Conservation (phyloP, 2,888 invertebrate genomes). For the Kryphioiulus occultus region DNA sequence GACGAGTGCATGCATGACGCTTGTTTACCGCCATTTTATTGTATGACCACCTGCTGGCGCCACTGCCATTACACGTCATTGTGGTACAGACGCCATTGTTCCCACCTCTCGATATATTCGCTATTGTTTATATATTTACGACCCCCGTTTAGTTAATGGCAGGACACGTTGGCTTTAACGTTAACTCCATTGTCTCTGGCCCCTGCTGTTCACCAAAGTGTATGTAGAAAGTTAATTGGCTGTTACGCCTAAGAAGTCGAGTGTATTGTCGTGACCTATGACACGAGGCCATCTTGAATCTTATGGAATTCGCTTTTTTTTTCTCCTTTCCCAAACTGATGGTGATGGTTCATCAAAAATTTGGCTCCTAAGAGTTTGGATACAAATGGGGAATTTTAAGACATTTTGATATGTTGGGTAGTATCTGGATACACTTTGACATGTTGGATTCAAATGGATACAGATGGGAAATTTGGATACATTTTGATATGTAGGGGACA, state of each 20-base stretch:
- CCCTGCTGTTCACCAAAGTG: neutral
- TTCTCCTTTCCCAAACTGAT: no score
- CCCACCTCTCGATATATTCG: neutral
- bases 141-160: conserved; percentile 10
- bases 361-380: no score
- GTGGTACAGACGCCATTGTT: neutral
- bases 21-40: neutral
- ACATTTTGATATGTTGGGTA: no score
- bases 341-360: no score
- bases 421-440: no score
- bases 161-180: neutral
- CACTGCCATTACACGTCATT: neutral
- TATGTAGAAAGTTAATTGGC: neutral
- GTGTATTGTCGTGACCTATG: neutral
- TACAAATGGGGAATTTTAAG: no score
- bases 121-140: conserved; percentile 3
- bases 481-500: no score
- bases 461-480: no score
- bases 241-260: neutral
- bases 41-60: neutral
- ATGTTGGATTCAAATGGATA: no score
- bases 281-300: no score
- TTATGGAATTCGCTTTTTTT: no score
- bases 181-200: neutral
- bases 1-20: no score